Evolutionary conservation across 2,888 invertebrate species (phyloP), one percentile per base, ranked within the genome.

Genomic region (Fabriciana adippe): DNA sequence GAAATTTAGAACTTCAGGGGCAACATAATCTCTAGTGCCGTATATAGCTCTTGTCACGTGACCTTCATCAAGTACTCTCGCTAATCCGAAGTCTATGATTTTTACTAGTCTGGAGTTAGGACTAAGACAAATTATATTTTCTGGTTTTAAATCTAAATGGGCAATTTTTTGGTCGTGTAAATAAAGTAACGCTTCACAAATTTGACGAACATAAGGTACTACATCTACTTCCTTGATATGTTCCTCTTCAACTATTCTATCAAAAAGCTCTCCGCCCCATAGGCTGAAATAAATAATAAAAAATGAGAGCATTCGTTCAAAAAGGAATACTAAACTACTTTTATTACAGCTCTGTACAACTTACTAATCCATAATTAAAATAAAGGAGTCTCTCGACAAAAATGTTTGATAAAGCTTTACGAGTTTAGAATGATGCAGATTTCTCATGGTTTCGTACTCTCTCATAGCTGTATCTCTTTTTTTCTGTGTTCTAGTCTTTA

Each of bases 91-190:
- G 87, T 99, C 99, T 72, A 99, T 98, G 45, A 99, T 95, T 89
- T 99, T 99, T 73, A 99, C 96, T 80, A 95, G 95, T 89, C 97
- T 94, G 13, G 97, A 97, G 53, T 96, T 96, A 69, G 96, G 93
- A 5, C 96, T 96, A 64, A 96, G 94, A 86, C 98, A 99, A 93
- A 99, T 96, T 64, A 99, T 98, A 84, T 99, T 99, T 88, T 99
- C 99, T 0, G 99, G 98, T 94, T 99, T 99, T 70, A 99, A 88
- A 86, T 99, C 98, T 74, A 99, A 90, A 88, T 99, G 99, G 54
- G 97, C 96, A 69, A 99, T 95, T 73, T 94, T 95, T 78, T 95
- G 95, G 26, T 93, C 90, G 85, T 99, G 99, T 95, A 99, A 97
- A 81, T 97, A 99, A 62, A 95, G 94, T 5, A 98, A 96, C 2